Evolutionary conservation across 2,888 invertebrate species (phyloP).

Genomic region (Phengaris alcon): DNA sequence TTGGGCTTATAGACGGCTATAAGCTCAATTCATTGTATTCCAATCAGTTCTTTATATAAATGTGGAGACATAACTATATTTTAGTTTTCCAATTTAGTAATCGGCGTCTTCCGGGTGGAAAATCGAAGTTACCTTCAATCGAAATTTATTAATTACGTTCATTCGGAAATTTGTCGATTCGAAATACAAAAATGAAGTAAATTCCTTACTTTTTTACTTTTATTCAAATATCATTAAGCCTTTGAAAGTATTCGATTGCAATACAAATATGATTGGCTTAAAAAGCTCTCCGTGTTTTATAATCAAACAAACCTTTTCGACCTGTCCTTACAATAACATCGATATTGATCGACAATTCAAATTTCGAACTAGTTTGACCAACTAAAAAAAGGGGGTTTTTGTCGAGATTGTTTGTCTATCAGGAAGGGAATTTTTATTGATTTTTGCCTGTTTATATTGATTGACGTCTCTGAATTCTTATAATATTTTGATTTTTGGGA

Average conservation of each 20-base stretch:
- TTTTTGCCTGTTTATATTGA: conserved; percentile 71
- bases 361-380: conserved; percentile 55
- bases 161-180: not conserved
- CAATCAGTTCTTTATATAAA: too few species aligned
- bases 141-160: too few species aligned
- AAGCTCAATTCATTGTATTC: too few species aligned
- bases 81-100: too few species aligned
- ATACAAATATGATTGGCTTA: not conserved
- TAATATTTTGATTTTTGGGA: conserved; percentile 17
- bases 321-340: conserved; percentile 21
- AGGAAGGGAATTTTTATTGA: conserved; percentile 73
- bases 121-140: too few species aligned
- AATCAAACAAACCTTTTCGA: conserved; percentile 22
- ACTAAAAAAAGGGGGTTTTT: conserved; percentile 49
- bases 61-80: too few species aligned
- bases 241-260: not conserved
- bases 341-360: conserved; percentile 42
- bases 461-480: conserved; percentile 50
- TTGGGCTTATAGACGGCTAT: too few species aligned
- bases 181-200: not conserved
- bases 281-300: not conserved
- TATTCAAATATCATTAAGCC: not conserved
- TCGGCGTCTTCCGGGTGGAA: too few species aligned
- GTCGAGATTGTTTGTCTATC: conserved; percentile 65
- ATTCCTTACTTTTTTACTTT: not conserved